A percentile compares a stretch with the other conserved stretches of the same genome.
Conservation (phyloP, 2,888 invertebrate species). For the Zhuqinia jingwanae region DNA sequence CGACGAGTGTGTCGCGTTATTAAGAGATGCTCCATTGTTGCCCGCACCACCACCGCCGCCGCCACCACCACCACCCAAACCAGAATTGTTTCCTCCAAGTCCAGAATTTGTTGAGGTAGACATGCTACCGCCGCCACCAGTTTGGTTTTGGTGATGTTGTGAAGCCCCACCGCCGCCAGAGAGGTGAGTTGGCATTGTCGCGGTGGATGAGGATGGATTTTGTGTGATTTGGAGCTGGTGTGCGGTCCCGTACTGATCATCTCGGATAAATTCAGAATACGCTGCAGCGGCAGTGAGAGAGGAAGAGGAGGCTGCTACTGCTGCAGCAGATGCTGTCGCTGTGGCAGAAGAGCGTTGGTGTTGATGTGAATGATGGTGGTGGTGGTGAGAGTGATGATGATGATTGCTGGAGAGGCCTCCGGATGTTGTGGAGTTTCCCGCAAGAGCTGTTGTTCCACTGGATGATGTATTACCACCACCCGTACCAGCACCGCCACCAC, state of each 20-base stretch:
- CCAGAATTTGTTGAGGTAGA: slow-evolving; percentile 58
- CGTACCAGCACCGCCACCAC: slow-evolving; percentile 35
- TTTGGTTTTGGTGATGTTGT: slow-evolving; percentile 62
- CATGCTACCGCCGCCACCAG: slow-evolving; percentile 42
- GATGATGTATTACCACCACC: slow-evolving; percentile 54
- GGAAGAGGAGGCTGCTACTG: slow-evolving; percentile 84
- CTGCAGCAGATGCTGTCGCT: slow-evolving; percentile 80
- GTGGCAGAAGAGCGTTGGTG: slow-evolving; percentile 77
- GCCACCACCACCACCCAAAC: slow-evolving; percentile 18
- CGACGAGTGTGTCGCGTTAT: slow-evolving; percentile 67
- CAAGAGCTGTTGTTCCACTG: slow-evolving; percentile 69
- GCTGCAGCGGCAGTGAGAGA: slow-evolving; percentile 84
- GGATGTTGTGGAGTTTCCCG: slow-evolving; percentile 66
- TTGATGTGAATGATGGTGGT: slow-evolving; percentile 62
- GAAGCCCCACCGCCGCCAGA: slow-evolving; percentile 45
- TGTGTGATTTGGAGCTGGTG: slow-evolving; percentile 67
- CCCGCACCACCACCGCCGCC: neutral
- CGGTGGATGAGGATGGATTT: slow-evolving; percentile 57
- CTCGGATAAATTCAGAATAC: slow-evolving; percentile 83
- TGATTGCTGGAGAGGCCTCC: slow-evolving; percentile 62
- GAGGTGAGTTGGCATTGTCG: slow-evolving; percentile 62
- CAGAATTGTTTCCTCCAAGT: slow-evolving; percentile 49
- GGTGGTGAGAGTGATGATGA: slow-evolving; percentile 64
- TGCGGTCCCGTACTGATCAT: slow-evolving; percentile 73
- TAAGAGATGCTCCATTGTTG: slow-evolving; percentile 56